Evolutionary conservation across 1,140 invertebrate species (phyloP).

Genomic region (Adoxophyes honmai): DNA sequence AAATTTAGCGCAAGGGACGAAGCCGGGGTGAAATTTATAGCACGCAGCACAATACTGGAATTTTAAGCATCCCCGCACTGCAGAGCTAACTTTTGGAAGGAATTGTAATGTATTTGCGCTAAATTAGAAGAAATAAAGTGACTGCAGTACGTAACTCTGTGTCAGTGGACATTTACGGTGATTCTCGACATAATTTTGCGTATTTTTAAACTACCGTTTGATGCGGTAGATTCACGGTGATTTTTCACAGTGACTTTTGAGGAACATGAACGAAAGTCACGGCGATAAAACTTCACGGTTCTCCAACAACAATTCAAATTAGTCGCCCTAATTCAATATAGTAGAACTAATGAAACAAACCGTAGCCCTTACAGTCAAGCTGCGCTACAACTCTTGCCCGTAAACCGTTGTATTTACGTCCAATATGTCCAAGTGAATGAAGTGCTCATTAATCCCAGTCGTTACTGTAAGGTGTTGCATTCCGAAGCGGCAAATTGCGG

Average conservation of each 20-base stretch:
- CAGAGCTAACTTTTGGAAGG: conserved; percentile 1
- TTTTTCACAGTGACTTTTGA: too few relatives aligned
- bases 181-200: too few relatives aligned
- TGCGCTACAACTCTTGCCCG: background rate
- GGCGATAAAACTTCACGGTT: background rate
- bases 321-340: background rate
- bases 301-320: background rate
- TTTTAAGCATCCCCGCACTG: conserved; percentile 10
- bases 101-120: background rate
- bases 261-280: background rate
- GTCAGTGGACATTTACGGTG: conserved; percentile 13
- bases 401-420: conserved; percentile 4
- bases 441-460: background rate
- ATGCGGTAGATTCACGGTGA: too few relatives aligned
- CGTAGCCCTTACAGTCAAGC: background rate
- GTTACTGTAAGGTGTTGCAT: conserved; percentile 10
- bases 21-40: conserved; percentile 2
- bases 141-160: conserved; percentile 2
- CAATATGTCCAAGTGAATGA: conserved; percentile 3
- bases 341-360: background rate
- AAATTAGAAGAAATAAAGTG: background rate
- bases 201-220: too few relatives aligned
- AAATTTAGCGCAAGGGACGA: background rate
- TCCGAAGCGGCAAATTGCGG: conserved; percentile 12
- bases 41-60: conserved; percentile 2